Conservation (phyloP, 2,888 invertebrate genomes). For the Julus scandinavius region DNA sequence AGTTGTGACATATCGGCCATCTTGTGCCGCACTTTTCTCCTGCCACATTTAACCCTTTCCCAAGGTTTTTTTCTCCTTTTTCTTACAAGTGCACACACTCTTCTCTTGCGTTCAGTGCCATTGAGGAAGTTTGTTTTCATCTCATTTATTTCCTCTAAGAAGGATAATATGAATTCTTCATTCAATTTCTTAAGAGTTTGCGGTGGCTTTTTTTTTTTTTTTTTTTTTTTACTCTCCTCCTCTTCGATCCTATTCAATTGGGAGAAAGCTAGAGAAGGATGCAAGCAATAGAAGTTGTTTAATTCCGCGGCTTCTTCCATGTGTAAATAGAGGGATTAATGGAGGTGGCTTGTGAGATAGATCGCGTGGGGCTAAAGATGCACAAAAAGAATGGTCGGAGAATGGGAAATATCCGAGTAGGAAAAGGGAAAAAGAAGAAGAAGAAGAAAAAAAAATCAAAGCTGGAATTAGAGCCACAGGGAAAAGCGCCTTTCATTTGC, state of each 20-base stretch:
- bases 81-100: not conserved
- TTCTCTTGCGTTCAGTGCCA: not conserved
- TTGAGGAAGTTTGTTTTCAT: conserved; percentile 50
- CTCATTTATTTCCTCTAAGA: conserved; percentile 49
- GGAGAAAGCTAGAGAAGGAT: conserved; percentile 26
- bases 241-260: conserved; percentile 47
- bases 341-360: conserved; percentile 41
- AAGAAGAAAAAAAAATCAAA: conserved; percentile 11
- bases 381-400: conserved; percentile 36
- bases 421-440: not conserved
- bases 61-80: not conserved
- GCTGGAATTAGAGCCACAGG: conserved; percentile 39
- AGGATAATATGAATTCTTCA: conserved; percentile 51
- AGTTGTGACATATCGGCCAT: not conserved
- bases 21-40: not conserved
- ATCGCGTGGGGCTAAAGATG: not conserved
- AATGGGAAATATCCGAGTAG: not conserved
- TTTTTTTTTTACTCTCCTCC: not conserved
- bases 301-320: conserved; percentile 51
- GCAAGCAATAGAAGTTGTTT: conserved; percentile 41
- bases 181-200: conserved; percentile 47
- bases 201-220: conserved; percentile 37
- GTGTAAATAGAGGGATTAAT: conserved; percentile 52
- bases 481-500: conserved; percentile 39
- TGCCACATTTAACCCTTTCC: not conserved